These are phyloP conservation scores for Chiloscyllium punctatum DNA, from an alignment of 2,797 vertebrate species.

Conservation along the genomic window DNA sequence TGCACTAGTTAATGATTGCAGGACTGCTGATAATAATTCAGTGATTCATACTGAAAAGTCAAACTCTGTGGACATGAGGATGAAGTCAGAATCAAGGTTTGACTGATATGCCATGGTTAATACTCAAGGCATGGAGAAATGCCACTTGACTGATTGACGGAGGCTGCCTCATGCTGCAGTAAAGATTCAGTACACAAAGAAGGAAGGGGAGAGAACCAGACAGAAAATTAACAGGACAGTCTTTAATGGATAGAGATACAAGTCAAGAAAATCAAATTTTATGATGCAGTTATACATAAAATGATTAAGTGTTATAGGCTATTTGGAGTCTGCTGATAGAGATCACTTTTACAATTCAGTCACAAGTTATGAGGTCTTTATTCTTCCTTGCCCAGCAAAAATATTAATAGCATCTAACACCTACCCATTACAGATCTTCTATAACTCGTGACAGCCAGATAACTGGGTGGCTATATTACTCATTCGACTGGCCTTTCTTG, in stretches of 20 bases:
- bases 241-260: not conserved
- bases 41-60: not conserved
- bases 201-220: not conserved
- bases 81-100: not conserved
- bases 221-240: not conserved
- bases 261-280: not conserved
- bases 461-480: not conserved
- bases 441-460: conserved; percentile 23
- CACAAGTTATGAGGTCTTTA: conserved; percentile 4
- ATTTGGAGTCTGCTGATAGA: not conserved
- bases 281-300: not conserved
- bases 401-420: conserved; percentile 26
- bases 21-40: not conserved
- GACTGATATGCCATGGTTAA: not conserved
- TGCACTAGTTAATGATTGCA: not conserved
- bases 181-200: not conserved
- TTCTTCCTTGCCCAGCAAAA: not conserved
- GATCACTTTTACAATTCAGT: not conserved
- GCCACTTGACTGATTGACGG: not conserved
- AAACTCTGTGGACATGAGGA: not conserved
- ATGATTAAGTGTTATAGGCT: not conserved
- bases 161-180: not conserved
- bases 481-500: not conserved
- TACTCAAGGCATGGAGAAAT: not conserved
- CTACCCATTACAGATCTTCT: not conserved